Percentiles rank a stretch among this genome's conserved stretches.
Evolutionary conservation across 2,797 vertebrate species (phyloP).

Genomic region (Sebastes oblongus): DNA sequence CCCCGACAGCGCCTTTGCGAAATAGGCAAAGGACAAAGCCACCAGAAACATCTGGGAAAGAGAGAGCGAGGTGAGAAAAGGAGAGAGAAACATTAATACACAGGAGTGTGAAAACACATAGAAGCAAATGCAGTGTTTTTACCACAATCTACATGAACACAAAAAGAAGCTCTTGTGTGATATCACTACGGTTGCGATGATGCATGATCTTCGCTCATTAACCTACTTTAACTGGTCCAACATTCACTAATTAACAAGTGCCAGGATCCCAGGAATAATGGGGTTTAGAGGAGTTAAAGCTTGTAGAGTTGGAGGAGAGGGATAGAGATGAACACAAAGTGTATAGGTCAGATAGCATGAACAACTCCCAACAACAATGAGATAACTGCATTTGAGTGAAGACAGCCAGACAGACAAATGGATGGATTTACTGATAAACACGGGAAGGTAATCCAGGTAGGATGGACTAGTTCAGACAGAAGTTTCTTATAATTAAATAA

Average conservation of each 20-base stretch:
- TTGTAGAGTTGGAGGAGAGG: not conserved
- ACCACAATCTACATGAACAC: not conserved
- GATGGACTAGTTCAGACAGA: not conserved
- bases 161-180: not conserved
- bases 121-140: not conserved
- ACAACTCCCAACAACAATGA: not conserved
- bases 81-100: conserved; percentile 6
- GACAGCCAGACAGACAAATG: not conserved
- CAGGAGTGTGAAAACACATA: not conserved
- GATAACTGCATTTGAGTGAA: not conserved
- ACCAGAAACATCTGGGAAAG: conserved; percentile 85
- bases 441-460: not conserved
- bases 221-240: conserved; percentile 13
- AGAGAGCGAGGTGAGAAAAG: conserved; percentile 11
- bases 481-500: not conserved
- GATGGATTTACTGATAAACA: not conserved
- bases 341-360: not conserved
- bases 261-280: not conserved
- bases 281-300: not conserved
- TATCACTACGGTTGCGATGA: not conserved
- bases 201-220: conserved; percentile 25
- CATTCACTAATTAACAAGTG: conserved; percentile 17
- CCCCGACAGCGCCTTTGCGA: conserved; percentile 84
- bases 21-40: conserved; percentile 85
- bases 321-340: not conserved